Evolutionary conservation across 2,113 vertebrate genomes (phyloP).

Genomic region (Nesogale talazaci): DNA sequence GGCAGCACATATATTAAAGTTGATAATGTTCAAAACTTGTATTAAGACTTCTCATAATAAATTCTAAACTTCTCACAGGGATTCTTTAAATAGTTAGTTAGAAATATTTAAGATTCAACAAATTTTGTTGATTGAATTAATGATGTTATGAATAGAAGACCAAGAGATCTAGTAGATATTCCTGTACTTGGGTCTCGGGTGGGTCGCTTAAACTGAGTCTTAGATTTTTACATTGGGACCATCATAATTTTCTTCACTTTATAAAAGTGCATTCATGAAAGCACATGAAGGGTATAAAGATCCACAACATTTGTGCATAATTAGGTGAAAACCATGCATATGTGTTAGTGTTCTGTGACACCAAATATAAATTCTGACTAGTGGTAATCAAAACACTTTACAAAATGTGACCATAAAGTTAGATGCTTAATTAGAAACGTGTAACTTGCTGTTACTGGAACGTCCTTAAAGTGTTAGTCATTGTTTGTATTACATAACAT

Average conservation of each 20-base stretch:
- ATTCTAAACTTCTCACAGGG: not conserved
- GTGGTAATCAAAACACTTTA: not conserved
- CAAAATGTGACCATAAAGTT: not conserved
- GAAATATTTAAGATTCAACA: not conserved
- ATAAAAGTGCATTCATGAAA: not conserved
- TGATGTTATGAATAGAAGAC: not conserved
- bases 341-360: not conserved
- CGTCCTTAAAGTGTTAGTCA: constrained; percentile 35
- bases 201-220: not conserved
- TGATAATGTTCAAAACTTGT: not conserved
- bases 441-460: constrained; percentile 15
- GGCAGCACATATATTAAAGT: not conserved
- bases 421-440: constrained; percentile 11
- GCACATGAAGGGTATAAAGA: not conserved
- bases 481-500: constrained; percentile 21
- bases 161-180: not conserved
- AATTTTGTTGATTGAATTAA: not conserved
- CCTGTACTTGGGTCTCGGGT: not conserved
- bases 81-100: not conserved
- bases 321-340: not conserved
- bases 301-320: not conserved
- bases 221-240: not conserved
- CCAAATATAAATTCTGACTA: not conserved
- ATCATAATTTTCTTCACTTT: not conserved
- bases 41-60: constrained; percentile 1